Conservation (phyloP, 2,888 invertebrate species). For the Emesis furor region DNA sequence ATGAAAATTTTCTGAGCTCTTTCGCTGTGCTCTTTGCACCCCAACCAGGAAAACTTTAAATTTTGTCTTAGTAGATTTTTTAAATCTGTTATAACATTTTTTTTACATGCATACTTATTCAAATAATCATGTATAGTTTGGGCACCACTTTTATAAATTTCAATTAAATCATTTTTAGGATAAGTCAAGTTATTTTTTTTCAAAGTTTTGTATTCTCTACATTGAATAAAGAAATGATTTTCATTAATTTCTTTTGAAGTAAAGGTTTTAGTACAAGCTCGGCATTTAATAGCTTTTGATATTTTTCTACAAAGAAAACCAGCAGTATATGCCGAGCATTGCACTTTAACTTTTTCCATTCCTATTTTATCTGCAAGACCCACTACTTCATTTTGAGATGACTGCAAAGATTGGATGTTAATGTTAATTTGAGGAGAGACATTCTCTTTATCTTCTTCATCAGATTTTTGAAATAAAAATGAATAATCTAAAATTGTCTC, state of each 20-base stretch:
- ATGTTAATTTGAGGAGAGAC: not conserved
- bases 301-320: not conserved
- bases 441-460: constrained; percentile 6
- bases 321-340: constrained; percentile 15
- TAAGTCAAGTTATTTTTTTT: not conserved
- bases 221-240: not conserved
- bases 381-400: not conserved
- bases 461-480: constrained; percentile 1
- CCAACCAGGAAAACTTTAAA: not conserved
- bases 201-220: not conserved
- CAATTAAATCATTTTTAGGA: not conserved
- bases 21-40: not conserved
- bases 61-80: not conserved
- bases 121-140: not conserved
- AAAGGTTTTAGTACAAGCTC: not conserved
- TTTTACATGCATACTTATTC: constrained; percentile 28
- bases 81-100: not conserved
- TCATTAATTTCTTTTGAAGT: not conserved
- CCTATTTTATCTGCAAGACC: not conserved
- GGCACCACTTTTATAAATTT: not conserved
- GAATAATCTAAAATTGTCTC: not conserved
- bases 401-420: not conserved
- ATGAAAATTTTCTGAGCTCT: constrained; percentile 2
- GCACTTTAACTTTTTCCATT: not conserved
- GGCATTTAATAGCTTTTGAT: not conserved